Evolutionary conservation across 2,888 invertebrate species (phyloP).

Genomic region (Notodonta dromedarius): DNA sequence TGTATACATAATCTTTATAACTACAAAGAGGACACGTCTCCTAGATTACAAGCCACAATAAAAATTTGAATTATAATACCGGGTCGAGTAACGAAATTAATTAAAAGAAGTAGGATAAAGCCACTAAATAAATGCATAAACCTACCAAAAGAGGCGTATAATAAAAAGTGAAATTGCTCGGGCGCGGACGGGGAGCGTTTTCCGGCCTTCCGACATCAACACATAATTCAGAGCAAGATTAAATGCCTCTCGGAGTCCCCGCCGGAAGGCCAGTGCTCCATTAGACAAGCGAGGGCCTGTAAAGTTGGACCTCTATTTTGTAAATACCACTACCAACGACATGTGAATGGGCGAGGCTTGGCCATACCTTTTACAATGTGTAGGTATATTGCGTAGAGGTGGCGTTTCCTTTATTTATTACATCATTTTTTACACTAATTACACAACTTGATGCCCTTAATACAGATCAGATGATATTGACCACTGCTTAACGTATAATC

Average conservation of each 20-base stretch:
- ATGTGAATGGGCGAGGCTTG: slow-evolving; percentile 35
- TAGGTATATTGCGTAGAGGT: neutral
- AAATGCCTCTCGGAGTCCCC: slow-evolving; percentile 77
- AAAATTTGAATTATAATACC: slow-evolving; percentile 25
- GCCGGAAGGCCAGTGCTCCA: slow-evolving; percentile 72
- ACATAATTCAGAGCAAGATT: slow-evolving; percentile 80
- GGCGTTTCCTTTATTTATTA: too few species aligned
- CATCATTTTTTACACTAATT: too few species aligned
- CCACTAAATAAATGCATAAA: slow-evolving; percentile 48
- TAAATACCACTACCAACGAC: slow-evolving; percentile 47
- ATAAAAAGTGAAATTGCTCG: slow-evolving; percentile 73
- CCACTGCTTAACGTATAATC: too few species aligned
- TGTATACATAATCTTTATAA: neutral
- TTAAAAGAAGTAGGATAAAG: slow-evolving; percentile 32
- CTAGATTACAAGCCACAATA: slow-evolving; percentile 10
- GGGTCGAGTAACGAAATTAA: slow-evolving; percentile 29
- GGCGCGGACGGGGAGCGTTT: slow-evolving; percentile 69
- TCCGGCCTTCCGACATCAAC: slow-evolving; percentile 75
- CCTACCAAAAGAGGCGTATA: slow-evolving; percentile 51
- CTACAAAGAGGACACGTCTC: slow-evolving; percentile 3
- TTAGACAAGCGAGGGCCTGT: slow-evolving; percentile 65
- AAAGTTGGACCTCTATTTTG: slow-evolving; percentile 56
- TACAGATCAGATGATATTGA: too few species aligned
- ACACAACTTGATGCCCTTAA: too few species aligned
- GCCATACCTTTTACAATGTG: slow-evolving; percentile 28